phyloP scores from a whole-genome alignment of 2,113 vertebrate genomes.

The Deroptyus accipitrinus region DNA sequence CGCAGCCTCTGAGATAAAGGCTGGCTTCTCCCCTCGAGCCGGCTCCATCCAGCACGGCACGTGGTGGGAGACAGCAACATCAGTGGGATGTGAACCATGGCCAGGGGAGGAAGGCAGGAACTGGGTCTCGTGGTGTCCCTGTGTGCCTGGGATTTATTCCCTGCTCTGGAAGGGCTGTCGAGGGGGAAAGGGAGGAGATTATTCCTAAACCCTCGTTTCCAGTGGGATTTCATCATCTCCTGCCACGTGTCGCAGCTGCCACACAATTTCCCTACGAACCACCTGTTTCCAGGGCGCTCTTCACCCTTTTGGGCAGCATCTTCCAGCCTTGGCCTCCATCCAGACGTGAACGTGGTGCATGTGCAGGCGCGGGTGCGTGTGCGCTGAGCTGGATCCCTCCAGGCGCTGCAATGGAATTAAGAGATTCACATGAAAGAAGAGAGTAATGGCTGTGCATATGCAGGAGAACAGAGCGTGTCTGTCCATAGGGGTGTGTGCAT shows the following conservation, averaged over 20 bases:
- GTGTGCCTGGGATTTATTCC: not conserved
- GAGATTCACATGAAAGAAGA: not conserved
- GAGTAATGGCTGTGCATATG: not conserved
- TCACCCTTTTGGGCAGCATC: slow-evolving; percentile 22
- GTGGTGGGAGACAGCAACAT: rapidly evolving
- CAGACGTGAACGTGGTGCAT: not conserved
- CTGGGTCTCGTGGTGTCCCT: not conserved
- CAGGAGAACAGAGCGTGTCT: not conserved
- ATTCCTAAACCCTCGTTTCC: not conserved
- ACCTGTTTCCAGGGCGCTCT: slow-evolving; percentile 1
- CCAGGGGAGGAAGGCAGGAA: rapidly evolving
- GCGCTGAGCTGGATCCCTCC: not conserved
- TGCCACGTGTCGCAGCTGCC: slow-evolving; percentile 34
- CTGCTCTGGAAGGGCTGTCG: not conserved
- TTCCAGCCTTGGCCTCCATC: slow-evolving; percentile 14
- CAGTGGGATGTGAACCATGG: rapidly evolving
- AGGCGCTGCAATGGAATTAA: not conserved
- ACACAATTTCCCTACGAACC: not conserved
- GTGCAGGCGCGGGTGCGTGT: not conserved
- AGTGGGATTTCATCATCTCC: slow-evolving; percentile 37
- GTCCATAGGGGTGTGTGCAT: rapidly evolving
- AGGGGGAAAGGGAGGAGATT: not conserved
- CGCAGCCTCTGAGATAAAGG: not conserved
- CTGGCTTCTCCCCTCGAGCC: not conserved
- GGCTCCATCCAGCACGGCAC: not conserved